These are phyloP conservation scores for Drosophila truncata DNA, from an alignment of 1,140 invertebrate species.

Conservation along the genomic window DNA sequence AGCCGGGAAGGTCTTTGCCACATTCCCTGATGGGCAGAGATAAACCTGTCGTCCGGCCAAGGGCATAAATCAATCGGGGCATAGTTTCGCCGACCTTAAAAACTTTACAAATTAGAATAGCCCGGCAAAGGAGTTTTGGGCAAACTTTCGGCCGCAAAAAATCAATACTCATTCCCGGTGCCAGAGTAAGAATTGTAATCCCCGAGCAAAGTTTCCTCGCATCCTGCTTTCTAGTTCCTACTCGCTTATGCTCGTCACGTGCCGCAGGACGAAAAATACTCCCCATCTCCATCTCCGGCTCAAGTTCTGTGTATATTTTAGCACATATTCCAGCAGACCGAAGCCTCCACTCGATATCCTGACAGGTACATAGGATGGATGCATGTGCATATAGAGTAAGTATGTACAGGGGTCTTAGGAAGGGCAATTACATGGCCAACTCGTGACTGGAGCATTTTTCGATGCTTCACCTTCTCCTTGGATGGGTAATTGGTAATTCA, in stretches of 20 bases:
- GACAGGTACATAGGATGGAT: slow-evolving; percentile 20
- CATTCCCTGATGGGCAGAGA: slow-evolving; percentile 67
- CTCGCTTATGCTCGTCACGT: slow-evolving; percentile 70
- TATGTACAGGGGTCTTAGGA: neutral
- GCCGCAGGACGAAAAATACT: slow-evolving; percentile 64
- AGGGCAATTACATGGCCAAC: slow-evolving; percentile 19
- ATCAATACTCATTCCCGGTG: slow-evolving; percentile 60
- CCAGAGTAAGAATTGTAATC: slow-evolving; percentile 61
- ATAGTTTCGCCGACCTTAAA: slow-evolving; percentile 46
- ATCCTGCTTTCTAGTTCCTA: slow-evolving; percentile 20
- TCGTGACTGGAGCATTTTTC: slow-evolving; percentile 32
- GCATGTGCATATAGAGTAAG: slow-evolving; percentile 3
- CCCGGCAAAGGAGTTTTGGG: slow-evolving; percentile 10
- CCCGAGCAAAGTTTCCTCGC: slow-evolving; percentile 41
- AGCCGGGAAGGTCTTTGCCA: slow-evolving; percentile 64
- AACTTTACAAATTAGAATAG: slow-evolving; percentile 60
- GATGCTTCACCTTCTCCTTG: neutral
- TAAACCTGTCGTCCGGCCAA: slow-evolving; percentile 70
- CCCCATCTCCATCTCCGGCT: slow-evolving; percentile 44
- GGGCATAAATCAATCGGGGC: slow-evolving; percentile 67
- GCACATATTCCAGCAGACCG: slow-evolving; percentile 64
- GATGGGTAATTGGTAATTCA: slow-evolving; percentile 21
- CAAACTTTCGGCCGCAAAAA: slow-evolving; percentile 59
- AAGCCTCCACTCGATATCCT: slow-evolving; percentile 48
- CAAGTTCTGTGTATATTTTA: slow-evolving; percentile 72